Evolutionary conservation across 2,113 vertebrate species (phyloP).

Genomic region (Neodon shergylaensis): DNA sequence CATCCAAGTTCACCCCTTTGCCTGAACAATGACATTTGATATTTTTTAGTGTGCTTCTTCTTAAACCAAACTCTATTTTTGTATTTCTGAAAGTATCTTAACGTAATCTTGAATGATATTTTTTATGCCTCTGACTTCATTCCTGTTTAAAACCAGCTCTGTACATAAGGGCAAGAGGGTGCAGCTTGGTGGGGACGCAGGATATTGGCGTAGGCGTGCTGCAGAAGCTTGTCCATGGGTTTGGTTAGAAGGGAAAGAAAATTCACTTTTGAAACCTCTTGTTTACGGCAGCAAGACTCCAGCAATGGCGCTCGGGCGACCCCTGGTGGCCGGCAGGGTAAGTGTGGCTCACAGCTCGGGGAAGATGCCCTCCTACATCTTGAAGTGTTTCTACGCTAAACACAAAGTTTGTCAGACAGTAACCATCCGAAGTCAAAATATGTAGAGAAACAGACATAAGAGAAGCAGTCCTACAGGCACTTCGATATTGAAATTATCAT

Average conservation of each 20-base stretch:
- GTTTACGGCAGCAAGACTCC: rapidly evolving
- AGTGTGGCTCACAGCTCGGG: background rate
- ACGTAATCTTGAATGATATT: background rate
- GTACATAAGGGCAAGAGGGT: background rate
- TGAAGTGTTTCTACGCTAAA: too few relatives aligned
- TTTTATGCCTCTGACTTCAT: background rate
- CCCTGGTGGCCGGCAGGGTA: slow-evolving; percentile 45
- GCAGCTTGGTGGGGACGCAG: background rate
- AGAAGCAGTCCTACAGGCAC: background rate
- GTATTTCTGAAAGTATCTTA: background rate
- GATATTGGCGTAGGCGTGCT: too few relatives aligned
- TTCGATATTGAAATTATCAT: background rate
- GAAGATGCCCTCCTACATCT: background rate
- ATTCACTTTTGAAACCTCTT: background rate
- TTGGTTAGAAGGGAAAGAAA: background rate
- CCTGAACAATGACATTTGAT: background rate
- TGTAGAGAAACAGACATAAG: background rate
- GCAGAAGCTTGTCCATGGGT: background rate
- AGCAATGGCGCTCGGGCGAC: slow-evolving; percentile 30
- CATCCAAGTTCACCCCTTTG: background rate
- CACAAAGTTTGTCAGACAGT: background rate
- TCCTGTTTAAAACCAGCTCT: background rate
- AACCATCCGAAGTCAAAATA: background rate
- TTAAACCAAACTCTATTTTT: background rate
- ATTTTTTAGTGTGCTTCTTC: background rate